Base-by-base conservation (phyloP, 2,888 invertebrate genomes). In the Dermolepida albohirtum region DNA sequence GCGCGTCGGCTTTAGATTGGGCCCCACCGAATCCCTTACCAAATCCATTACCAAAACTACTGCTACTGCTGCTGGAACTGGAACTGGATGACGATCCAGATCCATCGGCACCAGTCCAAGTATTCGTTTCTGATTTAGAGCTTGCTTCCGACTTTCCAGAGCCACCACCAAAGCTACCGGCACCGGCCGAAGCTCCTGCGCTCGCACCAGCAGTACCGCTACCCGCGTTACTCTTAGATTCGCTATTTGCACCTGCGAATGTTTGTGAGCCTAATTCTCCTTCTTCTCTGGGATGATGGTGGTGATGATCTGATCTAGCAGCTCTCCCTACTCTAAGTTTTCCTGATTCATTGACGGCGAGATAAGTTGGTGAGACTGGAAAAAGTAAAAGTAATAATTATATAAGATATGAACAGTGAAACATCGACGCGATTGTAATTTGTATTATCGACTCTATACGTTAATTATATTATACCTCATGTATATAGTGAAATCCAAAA, bases 81-180 rank as follows among this genome's bases (percentile, higher is more conserved):
- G 71, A 67, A 14, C 66, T 66, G 7, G 70, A 66, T 1, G 71
- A 66, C 0, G 71, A 69, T 10, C 66, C 52, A 5, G 70, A 54
- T 10, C 70, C 69, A 8, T 65, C 66, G 8, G 54, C 44, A 43
- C 59, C 67, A 34, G 70, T 14, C 54, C 54, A 72, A 10, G 67
- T 10, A 59, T 72, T 68, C 1, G 69, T 51, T 55, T 68, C 43
- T n/a, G 68, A 43, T 52, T 66, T 71, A 10, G 71, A 67, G n/a
- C 40, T 69, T 1, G 68, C 68, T 4, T 62, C 70, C 1, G 69
- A 69, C 59, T 70, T 66, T 5, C 69, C 62, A 51, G 43, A 55
- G 14, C 66, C 69, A 64, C 63, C 40, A 39, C 62, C 65, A n/a
- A 41, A 22, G 41, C 59, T 34, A 14, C 17, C 8, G 7, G 54